Percentiles rank a stretch among this genome's conserved stretches.
phyloP scores from a whole-genome alignment of 2,888 invertebrate genomes.

The Nephrotoma guestfalica region DNA sequence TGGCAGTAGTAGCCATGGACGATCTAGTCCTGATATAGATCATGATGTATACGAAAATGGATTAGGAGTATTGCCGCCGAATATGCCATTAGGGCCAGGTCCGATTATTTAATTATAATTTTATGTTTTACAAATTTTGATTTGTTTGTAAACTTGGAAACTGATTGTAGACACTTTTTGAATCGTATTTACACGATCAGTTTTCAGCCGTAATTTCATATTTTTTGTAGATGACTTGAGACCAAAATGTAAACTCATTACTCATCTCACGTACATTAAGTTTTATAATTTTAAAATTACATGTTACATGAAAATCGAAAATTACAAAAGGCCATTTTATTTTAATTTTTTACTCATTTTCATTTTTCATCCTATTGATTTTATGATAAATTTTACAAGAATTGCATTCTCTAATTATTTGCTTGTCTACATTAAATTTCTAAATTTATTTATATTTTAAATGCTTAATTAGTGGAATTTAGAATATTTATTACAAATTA shows the following conservation, averaged over 20 bases:
- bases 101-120: conserved; percentile 18
- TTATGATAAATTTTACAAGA: neutral
- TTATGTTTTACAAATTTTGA: neutral
- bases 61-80: conserved; percentile 27
- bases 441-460: neutral
- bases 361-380: neutral
- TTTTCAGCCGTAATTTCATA: neutral
- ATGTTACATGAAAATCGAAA: neutral
- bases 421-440: neutral
- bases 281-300: conserved; percentile 3
- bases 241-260: neutral
- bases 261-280: neutral
- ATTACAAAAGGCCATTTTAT: neutral
- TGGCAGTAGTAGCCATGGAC: conserved; percentile 33
- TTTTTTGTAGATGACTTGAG: neutral
- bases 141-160: neutral
- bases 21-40: conserved; percentile 27
- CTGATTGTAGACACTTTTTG: neutral
- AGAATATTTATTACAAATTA: neutral
- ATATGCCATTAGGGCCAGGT: conserved; percentile 34
- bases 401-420: neutral
- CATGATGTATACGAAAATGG: conserved; percentile 24
- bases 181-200: neutral
- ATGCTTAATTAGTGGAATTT: neutral
- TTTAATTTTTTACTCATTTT: neutral